Evolutionary conservation across 2,888 invertebrate species (phyloP).

Genomic region (Yponomeuta cagnagella): DNA sequence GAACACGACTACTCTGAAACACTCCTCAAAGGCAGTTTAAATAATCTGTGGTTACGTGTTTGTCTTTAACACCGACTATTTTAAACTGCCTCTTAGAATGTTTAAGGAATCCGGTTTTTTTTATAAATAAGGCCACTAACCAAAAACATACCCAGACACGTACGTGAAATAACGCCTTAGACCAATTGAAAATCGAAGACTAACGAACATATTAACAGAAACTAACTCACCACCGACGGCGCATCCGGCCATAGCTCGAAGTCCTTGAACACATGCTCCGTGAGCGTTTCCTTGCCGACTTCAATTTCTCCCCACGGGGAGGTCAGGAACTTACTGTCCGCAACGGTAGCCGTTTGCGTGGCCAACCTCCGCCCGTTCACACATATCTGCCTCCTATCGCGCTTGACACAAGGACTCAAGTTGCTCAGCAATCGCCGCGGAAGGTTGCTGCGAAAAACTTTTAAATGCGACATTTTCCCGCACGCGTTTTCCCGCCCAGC

Average conservation of each 20-base stretch:
- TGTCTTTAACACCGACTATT: no score
- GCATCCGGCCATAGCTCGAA: constrained; percentile 73
- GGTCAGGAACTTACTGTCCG: constrained; percentile 46
- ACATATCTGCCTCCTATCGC: constrained; percentile 29
- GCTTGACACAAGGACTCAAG: constrained; percentile 23
- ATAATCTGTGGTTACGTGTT: no score
- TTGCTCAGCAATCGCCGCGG: constrained; percentile 52
- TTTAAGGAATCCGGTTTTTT: no score
- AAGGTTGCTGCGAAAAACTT: constrained; percentile 63
- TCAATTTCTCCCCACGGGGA: constrained; percentile 70
- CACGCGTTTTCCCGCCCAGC: constrained; percentile 45
- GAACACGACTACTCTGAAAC: no score
- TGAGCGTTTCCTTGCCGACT: constrained; percentile 73
- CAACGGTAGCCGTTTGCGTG: constrained; percentile 48
- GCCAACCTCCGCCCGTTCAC: constrained; percentile 41
- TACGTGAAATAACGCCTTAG: no score
- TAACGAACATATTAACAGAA: background rate
- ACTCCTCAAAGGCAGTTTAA: no score
- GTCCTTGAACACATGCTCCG: constrained; percentile 77
- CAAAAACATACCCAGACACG: no score
- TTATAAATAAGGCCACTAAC: no score
- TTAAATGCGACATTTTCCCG: constrained; percentile 59
- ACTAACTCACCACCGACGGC: constrained; percentile 78
- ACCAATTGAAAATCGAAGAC: no score
- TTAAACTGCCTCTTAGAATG: no score